phyloP scores from a whole-genome alignment of 2,113 vertebrate genomes.

The Periophthalmus modestus region DNA sequence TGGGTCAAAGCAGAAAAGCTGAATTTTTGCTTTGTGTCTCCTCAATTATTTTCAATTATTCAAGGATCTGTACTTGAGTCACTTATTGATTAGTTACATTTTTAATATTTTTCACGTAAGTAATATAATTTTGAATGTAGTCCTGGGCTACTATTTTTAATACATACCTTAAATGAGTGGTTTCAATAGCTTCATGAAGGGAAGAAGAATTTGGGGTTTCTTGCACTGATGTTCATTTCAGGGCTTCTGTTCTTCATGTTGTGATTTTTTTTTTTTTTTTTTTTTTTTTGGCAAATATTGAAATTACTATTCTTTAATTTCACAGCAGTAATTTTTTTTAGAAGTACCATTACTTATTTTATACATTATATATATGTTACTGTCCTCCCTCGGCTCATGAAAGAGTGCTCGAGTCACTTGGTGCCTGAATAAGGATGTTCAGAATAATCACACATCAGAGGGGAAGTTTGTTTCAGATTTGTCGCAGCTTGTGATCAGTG shows the following conservation, averaged over 20 bases:
- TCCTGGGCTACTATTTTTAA: neutral
- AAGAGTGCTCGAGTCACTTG: neutral
- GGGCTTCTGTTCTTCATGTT: neutral
- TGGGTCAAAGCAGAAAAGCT: conserved; percentile 29
- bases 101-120: too few relatives aligned
- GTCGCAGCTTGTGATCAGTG: conserved; percentile 1
- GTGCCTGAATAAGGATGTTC: neutral
- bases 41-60: neutral
- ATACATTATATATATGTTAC: neutral
- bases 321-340: neutral
- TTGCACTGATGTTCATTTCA: neutral
- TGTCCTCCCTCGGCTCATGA: neutral
- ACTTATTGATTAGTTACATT: neutral
- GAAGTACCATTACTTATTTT: neutral
- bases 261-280: rapidly evolving
- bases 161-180: neutral
- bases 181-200: neutral
- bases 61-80: neutral
- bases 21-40: conserved; percentile 12
- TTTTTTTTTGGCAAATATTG: neutral
- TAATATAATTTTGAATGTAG: too few relatives aligned
- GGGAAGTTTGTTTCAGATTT: conserved; percentile 5
- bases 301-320: neutral
- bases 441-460: conserved; percentile 2
- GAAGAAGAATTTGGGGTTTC: neutral